Percentiles rank a stretch among this genome's conserved stretches.
Conservation (phyloP, 2,113 vertebrate genomes). For the Pitta sordida region DNA sequence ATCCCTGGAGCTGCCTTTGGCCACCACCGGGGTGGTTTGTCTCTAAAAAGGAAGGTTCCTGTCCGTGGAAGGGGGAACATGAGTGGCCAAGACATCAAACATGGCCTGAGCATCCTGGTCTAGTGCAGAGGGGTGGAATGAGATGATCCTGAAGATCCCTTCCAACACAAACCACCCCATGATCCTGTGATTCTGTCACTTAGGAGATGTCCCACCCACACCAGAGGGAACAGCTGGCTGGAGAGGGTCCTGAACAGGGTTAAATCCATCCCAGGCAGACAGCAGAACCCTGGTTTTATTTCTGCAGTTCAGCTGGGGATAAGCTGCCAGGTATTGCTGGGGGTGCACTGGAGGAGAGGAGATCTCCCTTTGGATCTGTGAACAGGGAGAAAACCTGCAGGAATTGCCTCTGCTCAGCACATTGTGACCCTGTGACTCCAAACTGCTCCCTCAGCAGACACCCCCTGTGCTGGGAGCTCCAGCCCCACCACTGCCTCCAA, state of each 20-base stretch:
- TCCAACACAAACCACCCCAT: background rate
- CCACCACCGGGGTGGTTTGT: fast-evolving
- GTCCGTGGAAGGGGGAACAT: background rate
- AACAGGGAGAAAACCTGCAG: background rate
- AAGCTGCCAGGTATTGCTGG: background rate
- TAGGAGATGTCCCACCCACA: background rate
- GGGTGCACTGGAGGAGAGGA: background rate
- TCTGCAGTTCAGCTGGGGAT: background rate
- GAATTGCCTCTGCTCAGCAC: too few species aligned
- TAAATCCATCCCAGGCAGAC: background rate
- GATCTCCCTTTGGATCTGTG: background rate
- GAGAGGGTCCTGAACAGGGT: background rate
- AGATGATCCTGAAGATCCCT: background rate
- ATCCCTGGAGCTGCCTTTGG: background rate
- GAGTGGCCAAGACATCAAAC: background rate
- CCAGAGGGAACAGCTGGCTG: background rate
- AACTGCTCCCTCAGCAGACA: background rate
- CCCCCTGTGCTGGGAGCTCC: background rate
- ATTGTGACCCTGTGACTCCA: background rate
- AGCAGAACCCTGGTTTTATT: background rate
- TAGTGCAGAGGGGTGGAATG: fast-evolving
- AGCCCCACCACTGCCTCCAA: background rate
- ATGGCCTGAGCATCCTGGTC: fast-evolving
- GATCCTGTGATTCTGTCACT: background rate
- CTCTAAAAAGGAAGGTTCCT: background rate